Evolutionary conservation across 1,140 invertebrate genomes (phyloP).

Genomic region (Drosophila parabipectinata): DNA sequence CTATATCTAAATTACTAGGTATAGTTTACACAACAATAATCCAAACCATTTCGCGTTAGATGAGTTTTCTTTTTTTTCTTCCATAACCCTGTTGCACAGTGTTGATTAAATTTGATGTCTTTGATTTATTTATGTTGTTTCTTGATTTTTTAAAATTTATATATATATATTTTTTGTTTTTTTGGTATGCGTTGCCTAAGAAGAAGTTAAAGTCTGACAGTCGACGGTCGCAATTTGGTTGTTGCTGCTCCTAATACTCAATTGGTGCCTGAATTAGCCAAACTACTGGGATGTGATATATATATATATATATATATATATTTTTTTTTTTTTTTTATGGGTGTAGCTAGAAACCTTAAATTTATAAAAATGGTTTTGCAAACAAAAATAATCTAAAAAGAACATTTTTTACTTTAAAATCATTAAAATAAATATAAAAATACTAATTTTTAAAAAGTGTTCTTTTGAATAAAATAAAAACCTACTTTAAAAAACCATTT

Average conservation of each 20-base stretch:
- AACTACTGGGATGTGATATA: conserved; percentile 9
- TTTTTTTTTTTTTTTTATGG: background rate
- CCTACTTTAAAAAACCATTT: too few relatives aligned
- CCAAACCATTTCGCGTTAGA: conserved; percentile 7
- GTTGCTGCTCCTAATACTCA: conserved; percentile 46
- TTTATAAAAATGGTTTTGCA: too few relatives aligned
- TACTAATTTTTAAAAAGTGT: too few relatives aligned
- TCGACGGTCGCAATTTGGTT: conserved; percentile 34
- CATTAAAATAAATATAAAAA: too few relatives aligned
- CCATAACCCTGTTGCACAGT: conserved; percentile 45
- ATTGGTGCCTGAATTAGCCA: conserved; percentile 39
- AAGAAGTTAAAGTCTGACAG: conserved; percentile 46
- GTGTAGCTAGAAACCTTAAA: conserved; percentile 6
- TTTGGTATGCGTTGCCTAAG: conserved; percentile 49
- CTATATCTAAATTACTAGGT: background rate
- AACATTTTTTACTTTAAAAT: background rate
- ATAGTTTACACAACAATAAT: conserved; percentile 1
- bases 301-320: background rate
- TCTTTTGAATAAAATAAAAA: too few relatives aligned
- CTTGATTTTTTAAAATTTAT: background rate
- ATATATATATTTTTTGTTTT: background rate
- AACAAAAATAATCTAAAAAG: too few relatives aligned
- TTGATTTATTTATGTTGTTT: background rate
- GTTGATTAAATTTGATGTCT: conserved; percentile 7
- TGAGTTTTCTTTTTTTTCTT: background rate